Percentiles rank a stretch among this genome's conserved stretches.
Conservation (phyloP, 1,140 invertebrate species). For the Cyphomyrmex costatus region DNA sequence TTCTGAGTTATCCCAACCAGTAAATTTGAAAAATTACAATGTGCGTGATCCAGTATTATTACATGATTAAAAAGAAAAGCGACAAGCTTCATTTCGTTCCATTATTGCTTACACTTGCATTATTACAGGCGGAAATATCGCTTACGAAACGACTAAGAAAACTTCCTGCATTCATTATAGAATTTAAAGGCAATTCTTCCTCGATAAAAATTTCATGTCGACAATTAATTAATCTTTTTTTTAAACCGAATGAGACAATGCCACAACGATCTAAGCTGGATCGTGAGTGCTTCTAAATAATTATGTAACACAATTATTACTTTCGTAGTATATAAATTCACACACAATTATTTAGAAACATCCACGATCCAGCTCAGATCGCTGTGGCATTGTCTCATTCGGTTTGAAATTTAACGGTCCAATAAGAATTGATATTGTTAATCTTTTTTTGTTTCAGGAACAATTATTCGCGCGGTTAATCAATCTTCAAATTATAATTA, state of each 20-base stretch:
- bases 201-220: background rate
- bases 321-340: too few relatives aligned
- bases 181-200: background rate
- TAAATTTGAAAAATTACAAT: conserved; percentile 24
- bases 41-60: background rate
- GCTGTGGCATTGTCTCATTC: too few relatives aligned
- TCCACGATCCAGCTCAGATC: too few relatives aligned
- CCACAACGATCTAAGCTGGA: too few relatives aligned
- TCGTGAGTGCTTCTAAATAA: too few relatives aligned
- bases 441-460: background rate
- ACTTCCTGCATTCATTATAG: background rate
- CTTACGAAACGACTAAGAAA: background rate
- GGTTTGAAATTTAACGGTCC: too few relatives aligned
- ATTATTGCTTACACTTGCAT: background rate
- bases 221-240: too few relatives aligned
- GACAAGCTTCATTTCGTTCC: background rate
- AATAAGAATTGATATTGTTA: too few relatives aligned
- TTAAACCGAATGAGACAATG: too few relatives aligned
- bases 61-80: conserved; percentile 1
- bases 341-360: too few relatives aligned
- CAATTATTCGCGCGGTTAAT: background rate
- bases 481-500: conserved; percentile 2
- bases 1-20: background rate
- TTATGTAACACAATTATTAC: too few relatives aligned
- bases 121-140: background rate